phyloP scores from a whole-genome alignment of 2,888 invertebrate species.

The Drosophila yooni region DNA sequence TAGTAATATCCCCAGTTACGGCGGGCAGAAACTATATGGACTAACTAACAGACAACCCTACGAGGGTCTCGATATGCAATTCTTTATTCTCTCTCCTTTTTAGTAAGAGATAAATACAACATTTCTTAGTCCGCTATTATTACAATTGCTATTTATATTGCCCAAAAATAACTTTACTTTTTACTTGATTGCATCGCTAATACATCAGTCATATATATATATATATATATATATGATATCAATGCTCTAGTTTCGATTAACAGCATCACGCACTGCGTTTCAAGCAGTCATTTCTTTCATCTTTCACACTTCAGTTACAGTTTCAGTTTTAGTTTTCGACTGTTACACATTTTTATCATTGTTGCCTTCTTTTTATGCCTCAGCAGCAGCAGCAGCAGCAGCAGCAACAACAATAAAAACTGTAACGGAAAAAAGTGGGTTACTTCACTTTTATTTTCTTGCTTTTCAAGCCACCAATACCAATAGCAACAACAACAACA shows the following conservation, averaged over 20 bases:
- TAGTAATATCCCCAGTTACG: rapidly evolving
- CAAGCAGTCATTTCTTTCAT: neutral
- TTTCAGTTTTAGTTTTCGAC: constrained; percentile 29
- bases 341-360: constrained; percentile 49
- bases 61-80: neutral
- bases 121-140: neutral
- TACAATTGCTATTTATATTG: neutral
- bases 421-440: constrained; percentile 76
- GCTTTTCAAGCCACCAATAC: constrained; percentile 55
- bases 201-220: neutral
- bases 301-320: constrained; percentile 21
- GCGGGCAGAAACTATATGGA: rapidly evolving
- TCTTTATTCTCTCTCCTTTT: neutral
- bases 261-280: neutral
- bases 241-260: neutral
- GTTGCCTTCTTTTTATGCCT: constrained; percentile 40
- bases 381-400: constrained; percentile 27
- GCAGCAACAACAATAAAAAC: constrained; percentile 55
- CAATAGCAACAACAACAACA: constrained; percentile 27
- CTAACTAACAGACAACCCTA: neutral
- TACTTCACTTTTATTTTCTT: constrained; percentile 78
- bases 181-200: neutral
- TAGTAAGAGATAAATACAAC: neutral
- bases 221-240: neutral
- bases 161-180: neutral